phyloP scores from a whole-genome alignment of 2,113 vertebrate species.

The Cynocephalus volans region DNA sequence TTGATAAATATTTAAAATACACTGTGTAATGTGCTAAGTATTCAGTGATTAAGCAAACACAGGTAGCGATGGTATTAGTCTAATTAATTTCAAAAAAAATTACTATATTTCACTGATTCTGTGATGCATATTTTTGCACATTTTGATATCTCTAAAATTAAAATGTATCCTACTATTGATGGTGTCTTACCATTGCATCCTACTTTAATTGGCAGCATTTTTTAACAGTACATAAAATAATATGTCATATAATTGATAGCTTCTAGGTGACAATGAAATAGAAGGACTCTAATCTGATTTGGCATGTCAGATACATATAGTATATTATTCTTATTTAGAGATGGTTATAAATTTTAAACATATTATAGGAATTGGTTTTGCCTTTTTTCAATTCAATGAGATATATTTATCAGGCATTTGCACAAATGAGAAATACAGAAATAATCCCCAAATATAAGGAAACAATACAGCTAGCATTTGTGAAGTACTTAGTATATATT shows the following conservation, averaged over 20 bases:
- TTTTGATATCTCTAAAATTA: constrained; percentile 26
- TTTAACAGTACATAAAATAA: background rate
- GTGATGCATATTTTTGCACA: background rate
- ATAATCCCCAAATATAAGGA: background rate
- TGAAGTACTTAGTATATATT: background rate
- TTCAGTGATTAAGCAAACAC: constrained; percentile 12
- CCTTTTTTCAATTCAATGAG: background rate
- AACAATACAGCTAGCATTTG: background rate
- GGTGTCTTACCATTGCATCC: background rate
- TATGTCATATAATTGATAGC: background rate
- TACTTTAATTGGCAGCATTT: constrained; percentile 1
- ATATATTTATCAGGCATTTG: background rate
- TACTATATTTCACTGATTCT: background rate
- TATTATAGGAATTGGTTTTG: background rate
- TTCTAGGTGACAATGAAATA: background rate
- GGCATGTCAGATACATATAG: background rate
- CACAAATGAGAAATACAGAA: constrained; percentile 49
- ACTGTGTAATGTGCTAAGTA: background rate
- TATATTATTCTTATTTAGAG: background rate
- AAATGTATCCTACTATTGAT: background rate
- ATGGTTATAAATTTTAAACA: constrained; percentile 1
- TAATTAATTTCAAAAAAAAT: background rate
- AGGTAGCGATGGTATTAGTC: background rate
- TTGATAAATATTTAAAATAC: constrained; percentile 20
- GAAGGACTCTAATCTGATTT: background rate